A percentile compares a stretch with the other conserved stretches of the same genome.
These are phyloP conservation scores for Poecilia latipinna DNA, from an alignment of 2,113 vertebrate species.

Conservation along the genomic window DNA sequence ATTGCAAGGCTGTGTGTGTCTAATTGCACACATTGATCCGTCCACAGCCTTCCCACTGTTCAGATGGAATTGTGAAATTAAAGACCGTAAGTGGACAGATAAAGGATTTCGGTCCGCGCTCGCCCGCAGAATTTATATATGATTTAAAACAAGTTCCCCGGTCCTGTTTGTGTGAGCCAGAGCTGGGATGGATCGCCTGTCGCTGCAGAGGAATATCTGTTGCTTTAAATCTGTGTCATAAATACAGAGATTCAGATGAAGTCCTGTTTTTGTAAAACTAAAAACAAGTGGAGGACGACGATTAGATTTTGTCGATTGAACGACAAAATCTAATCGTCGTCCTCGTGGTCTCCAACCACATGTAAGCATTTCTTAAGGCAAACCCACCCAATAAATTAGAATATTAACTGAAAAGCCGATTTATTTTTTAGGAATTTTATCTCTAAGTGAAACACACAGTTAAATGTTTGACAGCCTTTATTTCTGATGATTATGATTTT, in stretches of 20 bases:
- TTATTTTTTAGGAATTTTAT: too few species aligned
- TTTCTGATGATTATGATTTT: too few species aligned
- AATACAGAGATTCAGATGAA: background rate
- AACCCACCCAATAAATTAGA: background rate
- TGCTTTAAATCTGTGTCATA: too few species aligned
- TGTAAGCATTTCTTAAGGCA: background rate
- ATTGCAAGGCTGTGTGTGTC: conserved; percentile 73
- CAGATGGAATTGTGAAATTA: conserved; percentile 75
- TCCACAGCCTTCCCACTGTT: conserved; percentile 57
- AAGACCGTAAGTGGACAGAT: conserved; percentile 49
- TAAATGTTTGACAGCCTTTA: too few species aligned
- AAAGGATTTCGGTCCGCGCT: conserved; percentile 19
- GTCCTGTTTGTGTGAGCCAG: background rate
- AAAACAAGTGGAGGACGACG: background rate
- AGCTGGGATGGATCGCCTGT: background rate
- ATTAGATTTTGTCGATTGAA: background rate
- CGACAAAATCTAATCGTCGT: too few species aligned
- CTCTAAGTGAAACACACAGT: too few species aligned
- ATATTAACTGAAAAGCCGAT: too few species aligned
- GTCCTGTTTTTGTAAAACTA: background rate
- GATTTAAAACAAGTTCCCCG: background rate
- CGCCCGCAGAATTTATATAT: conserved; percentile 13
- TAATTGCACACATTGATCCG: conserved; percentile 78
- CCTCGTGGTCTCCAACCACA: too few species aligned
- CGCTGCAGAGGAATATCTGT: too few species aligned